Conservation (phyloP, 2,797 vertebrate genomes). For the Numenius phaeopus region DNA sequence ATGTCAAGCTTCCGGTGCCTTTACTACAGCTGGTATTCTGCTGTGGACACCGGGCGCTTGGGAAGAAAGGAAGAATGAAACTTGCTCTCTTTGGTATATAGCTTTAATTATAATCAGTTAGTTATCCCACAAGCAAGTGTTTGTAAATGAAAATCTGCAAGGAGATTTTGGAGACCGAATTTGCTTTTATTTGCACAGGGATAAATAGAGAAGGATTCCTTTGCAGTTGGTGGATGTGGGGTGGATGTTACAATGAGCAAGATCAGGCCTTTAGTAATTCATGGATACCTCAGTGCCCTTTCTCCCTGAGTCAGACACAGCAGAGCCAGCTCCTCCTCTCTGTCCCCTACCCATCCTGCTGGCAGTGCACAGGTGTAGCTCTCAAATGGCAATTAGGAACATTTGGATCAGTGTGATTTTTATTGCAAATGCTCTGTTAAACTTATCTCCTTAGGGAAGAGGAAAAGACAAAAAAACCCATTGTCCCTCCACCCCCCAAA, state of each 20-base stretch:
- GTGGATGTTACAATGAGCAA: not conserved
- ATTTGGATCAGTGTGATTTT: not conserved
- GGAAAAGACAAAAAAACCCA: not conserved
- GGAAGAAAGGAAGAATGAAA: not conserved
- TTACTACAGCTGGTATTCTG: constrained; percentile 33
- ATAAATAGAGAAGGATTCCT: not conserved
- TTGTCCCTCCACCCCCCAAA: accelerated
- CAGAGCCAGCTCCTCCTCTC: not conserved
- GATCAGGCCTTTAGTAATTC: not conserved
- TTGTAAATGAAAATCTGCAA: not conserved
- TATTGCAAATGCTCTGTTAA: not conserved
- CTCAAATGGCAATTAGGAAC: not conserved
- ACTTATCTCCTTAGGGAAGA: not conserved
- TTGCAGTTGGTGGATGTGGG: not conserved
- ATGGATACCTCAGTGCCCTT: not conserved
- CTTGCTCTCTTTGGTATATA: not conserved
- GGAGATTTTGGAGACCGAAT: not conserved
- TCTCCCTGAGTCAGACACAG: not conserved
- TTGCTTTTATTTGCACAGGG: not conserved
- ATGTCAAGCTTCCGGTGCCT: constrained; percentile 15
- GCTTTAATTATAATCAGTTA: not conserved
- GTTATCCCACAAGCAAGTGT: not conserved
- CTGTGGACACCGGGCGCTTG: not conserved
- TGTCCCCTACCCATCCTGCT: accelerated
- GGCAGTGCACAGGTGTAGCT: not conserved